Conservation (phyloP, 2,113 vertebrate genomes). For the Salvelinus namaycush region DNA sequence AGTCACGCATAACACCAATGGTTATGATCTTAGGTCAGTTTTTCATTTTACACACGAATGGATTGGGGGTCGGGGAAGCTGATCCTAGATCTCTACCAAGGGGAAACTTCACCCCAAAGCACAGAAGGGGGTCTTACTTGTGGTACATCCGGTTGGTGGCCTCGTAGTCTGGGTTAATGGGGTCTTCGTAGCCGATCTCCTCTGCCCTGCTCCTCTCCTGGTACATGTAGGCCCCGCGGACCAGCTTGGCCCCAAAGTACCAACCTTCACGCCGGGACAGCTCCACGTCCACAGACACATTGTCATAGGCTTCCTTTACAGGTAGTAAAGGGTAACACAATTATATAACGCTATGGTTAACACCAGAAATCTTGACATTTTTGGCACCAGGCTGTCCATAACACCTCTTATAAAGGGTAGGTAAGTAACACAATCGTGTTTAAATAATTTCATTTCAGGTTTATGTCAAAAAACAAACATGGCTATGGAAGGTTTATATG, state of each 20-base stretch:
- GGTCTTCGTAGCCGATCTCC: constrained; percentile 84
- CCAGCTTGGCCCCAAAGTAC: constrained; percentile 89
- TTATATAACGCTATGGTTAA: background rate
- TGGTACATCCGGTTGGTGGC: constrained; percentile 87
- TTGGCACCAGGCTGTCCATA: background rate
- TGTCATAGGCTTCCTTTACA: constrained; percentile 85
- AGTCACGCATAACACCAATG: background rate
- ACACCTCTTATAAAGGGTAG: background rate
- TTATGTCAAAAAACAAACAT: background rate
- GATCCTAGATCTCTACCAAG: no score
- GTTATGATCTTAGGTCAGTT: no score
- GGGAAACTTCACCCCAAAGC: background rate
- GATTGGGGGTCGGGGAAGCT: background rate
- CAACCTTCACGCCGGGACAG: constrained; percentile 84
- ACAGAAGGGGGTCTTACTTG: constrained; percentile 49
- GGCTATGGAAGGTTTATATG: background rate
- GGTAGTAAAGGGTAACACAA: background rate
- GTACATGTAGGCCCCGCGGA: constrained; percentile 91
- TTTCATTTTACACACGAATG: background rate
- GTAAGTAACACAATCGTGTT: background rate
- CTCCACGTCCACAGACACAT: constrained; percentile 79
- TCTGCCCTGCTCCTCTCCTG: constrained; percentile 83
- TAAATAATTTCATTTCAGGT: background rate
- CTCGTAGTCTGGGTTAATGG: constrained; percentile 85
- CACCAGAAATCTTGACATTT: background rate